Conservation (phyloP, 2,888 invertebrate species). For the Ichneumoninae sp. region DNA sequence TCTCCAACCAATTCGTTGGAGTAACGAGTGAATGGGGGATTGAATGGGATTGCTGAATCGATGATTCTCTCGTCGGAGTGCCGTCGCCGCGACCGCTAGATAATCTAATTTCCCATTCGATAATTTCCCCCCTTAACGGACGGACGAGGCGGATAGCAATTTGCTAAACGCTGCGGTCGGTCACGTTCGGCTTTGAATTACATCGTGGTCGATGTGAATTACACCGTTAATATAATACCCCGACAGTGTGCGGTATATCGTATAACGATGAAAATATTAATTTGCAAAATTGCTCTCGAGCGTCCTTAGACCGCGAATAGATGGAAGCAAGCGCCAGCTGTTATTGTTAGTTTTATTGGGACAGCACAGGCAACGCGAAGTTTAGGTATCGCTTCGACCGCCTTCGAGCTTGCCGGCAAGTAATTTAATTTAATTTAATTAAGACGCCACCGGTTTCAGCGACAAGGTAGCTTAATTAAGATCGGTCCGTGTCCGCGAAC, state of each 20-base stretch:
- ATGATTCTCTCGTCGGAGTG: conserved; percentile 16
- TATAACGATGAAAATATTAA: conserved; percentile 31
- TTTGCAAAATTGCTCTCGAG: conserved; percentile 23
- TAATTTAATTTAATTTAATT: conserved; percentile 52
- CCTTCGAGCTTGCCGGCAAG: neutral
- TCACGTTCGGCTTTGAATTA: conserved; percentile 34
- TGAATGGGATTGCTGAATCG: conserved; percentile 37
- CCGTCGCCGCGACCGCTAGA: neutral
- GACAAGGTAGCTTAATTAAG: conserved; percentile 19
- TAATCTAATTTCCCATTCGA: conserved; percentile 50
- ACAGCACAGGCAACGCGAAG: neutral
- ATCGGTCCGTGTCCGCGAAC: neutral
- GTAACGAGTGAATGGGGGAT: conserved; percentile 1
- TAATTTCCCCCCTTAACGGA: conserved; percentile 2
- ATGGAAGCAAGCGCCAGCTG: neutral
- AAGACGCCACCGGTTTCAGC: neutral
- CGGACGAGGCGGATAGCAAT: conserved; percentile 28
- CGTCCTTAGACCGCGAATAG: neutral
- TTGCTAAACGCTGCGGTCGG: conserved; percentile 42
- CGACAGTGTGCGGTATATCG: neutral
- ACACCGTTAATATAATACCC: neutral
- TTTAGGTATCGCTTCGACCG: conserved; percentile 12
- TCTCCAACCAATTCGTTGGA: neutral
- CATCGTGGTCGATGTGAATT: conserved; percentile 18
- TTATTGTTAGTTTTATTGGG: neutral